phyloP scores from a whole-genome alignment of 2,113 vertebrate species.

The Nannospalax galili region DNA sequence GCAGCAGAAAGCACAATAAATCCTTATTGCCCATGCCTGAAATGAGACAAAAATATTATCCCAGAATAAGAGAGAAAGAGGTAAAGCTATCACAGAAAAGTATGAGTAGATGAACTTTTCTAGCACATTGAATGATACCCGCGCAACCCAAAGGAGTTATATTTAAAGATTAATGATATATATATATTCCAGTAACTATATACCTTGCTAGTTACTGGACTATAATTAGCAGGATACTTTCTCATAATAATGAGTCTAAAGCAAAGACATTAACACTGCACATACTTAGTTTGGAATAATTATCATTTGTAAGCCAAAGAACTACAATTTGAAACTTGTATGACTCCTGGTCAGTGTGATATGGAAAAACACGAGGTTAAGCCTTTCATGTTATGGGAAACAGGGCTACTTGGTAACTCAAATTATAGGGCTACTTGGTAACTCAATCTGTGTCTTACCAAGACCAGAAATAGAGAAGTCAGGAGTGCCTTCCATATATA shows the following conservation, averaged over 20 bases:
- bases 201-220: neutral
- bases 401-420: neutral
- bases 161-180: conserved; percentile 44
- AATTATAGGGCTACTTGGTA: neutral
- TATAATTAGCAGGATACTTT: conserved; percentile 21
- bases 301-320: conserved; percentile 15
- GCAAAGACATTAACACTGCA: neutral
- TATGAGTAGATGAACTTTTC: conserved; percentile 47
- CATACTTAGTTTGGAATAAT: conserved; percentile 39
- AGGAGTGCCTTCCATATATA: neutral
- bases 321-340: neutral
- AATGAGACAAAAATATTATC: conserved; percentile 72
- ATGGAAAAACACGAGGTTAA: conserved; percentile 20
- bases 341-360: conserved; percentile 1
- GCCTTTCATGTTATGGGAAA: conserved; percentile 15
- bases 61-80: conserved; percentile 62
- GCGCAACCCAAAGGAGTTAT: neutral
- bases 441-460: neutral
- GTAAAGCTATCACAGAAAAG: conserved; percentile 52
- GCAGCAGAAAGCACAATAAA: conserved; percentile 69
- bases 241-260: conserved; percentile 3
- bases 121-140: neutral
- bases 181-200: too few relatives aligned
- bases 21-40: conserved; percentile 67
- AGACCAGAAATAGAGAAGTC: neutral